Evolutionary conservation across 2,113 vertebrate genomes (phyloP).

Genomic region (Cebidichthys violaceus): DNA sequence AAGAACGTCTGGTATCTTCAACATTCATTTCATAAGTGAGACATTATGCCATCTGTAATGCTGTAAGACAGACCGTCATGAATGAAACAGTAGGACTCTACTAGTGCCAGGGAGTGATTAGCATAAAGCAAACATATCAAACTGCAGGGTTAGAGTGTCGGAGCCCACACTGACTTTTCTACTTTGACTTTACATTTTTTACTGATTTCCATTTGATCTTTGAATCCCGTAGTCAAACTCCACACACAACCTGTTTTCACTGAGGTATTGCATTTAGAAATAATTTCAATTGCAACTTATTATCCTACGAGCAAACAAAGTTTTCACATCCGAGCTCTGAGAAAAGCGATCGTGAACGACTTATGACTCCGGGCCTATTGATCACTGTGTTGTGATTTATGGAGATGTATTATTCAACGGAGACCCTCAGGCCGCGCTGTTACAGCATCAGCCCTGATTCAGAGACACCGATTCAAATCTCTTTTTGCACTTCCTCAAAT

Average conservation of each 20-base stretch:
- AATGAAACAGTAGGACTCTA: background rate
- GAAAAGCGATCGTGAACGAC: background rate
- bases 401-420: constrained; percentile 58
- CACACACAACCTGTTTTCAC: background rate
- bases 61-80: background rate
- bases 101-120: background rate
- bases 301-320: constrained; percentile 10
- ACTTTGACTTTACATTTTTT: background rate
- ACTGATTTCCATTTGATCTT: constrained; percentile 10
- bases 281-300: constrained; percentile 31
- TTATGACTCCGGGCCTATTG: constrained; percentile 35
- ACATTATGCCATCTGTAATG: background rate
- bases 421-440: constrained; percentile 15
- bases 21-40: background rate
- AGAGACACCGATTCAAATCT: constrained; percentile 46
- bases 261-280: background rate
- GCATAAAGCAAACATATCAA: constrained; percentile 10
- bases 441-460: constrained; percentile 8
- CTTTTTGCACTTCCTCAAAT: constrained; percentile 62
- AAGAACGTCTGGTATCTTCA: background rate
- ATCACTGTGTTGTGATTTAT: constrained; percentile 58
- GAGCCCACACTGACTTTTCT: background rate
- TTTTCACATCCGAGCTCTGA: constrained; percentile 15
- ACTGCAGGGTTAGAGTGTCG: background rate
- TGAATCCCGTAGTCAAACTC: background rate